Evolutionary conservation across 2,797 vertebrate genomes (phyloP).

Genomic region (Manis javanica): DNA sequence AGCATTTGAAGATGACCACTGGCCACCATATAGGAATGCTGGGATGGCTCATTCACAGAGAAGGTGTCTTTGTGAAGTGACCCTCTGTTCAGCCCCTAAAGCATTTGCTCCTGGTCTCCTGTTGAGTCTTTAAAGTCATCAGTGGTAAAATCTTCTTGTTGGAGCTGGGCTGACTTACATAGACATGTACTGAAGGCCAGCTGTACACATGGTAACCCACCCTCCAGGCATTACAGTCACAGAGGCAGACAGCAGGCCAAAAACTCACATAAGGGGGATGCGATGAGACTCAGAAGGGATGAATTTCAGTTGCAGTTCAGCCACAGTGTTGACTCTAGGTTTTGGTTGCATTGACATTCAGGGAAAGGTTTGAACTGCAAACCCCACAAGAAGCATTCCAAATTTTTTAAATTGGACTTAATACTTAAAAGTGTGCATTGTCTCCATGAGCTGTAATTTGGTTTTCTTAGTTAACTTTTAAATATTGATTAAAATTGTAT

Average conservation of each 20-base stretch:
- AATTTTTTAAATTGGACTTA: neutral
- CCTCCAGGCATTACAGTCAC: neutral
- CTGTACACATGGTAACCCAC: neutral
- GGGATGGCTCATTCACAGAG: neutral
- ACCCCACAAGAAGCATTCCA: neutral
- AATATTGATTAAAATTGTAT: constrained; percentile 8
- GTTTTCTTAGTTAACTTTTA: constrained; percentile 35
- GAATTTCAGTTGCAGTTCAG: neutral
- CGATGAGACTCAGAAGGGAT: neutral
- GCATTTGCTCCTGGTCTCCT: neutral
- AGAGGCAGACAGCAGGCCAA: neutral
- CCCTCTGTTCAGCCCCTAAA: neutral
- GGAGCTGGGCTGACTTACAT: neutral
- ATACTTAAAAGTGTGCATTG: neutral
- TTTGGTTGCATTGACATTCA: neutral
- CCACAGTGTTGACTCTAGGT: neutral
- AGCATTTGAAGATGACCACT: neutral
- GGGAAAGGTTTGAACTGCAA: neutral
- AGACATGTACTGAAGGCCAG: neutral
- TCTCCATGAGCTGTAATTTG: neutral
- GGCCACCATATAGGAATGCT: neutral
- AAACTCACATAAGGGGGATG: too few relatives aligned
- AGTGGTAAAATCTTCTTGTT: neutral
- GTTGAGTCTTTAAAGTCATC: neutral
- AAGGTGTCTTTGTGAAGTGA: neutral